Conservation (phyloP, 2,113 vertebrate genomes). For the Falco punctatus region DNA sequence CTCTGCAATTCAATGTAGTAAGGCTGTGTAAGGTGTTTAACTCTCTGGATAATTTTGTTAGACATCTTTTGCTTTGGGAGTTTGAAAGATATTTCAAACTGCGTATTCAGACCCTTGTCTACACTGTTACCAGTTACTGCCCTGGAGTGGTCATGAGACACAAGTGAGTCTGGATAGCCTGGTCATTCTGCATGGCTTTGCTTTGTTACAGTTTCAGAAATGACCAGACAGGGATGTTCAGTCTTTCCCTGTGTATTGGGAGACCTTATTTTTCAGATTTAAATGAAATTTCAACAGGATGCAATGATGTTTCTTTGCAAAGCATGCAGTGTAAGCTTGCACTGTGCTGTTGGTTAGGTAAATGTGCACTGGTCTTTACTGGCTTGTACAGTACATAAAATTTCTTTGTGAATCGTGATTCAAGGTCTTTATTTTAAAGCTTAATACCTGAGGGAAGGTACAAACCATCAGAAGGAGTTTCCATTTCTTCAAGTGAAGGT, state of each 20-base stretch:
- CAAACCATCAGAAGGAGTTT: background rate
- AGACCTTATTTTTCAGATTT: background rate
- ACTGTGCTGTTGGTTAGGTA: background rate
- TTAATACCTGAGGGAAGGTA: background rate
- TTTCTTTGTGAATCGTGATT: background rate
- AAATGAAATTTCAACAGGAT: background rate
- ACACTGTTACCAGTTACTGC: background rate
- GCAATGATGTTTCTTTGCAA: background rate
- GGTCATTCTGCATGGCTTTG: background rate
- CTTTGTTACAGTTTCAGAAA: background rate
- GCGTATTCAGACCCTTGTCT: background rate
- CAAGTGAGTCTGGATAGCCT: background rate
- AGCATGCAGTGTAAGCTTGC: background rate
- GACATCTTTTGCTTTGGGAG: fast-evolving
- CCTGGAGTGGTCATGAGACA: background rate
- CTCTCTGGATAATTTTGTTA: background rate
- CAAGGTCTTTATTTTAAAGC: background rate
- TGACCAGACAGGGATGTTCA: background rate
- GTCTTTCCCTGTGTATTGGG: background rate
- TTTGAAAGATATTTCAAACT: background rate
- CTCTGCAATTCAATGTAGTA: background rate
- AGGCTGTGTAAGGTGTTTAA: background rate
- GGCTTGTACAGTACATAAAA: background rate
- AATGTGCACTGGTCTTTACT: background rate
- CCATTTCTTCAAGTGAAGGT: background rate